These are phyloP conservation scores for Calvadosia cruxmelitensis DNA, from an alignment of 30 jellyfish, hydroid and myxozoan species.

Conservation along the genomic window DNA sequence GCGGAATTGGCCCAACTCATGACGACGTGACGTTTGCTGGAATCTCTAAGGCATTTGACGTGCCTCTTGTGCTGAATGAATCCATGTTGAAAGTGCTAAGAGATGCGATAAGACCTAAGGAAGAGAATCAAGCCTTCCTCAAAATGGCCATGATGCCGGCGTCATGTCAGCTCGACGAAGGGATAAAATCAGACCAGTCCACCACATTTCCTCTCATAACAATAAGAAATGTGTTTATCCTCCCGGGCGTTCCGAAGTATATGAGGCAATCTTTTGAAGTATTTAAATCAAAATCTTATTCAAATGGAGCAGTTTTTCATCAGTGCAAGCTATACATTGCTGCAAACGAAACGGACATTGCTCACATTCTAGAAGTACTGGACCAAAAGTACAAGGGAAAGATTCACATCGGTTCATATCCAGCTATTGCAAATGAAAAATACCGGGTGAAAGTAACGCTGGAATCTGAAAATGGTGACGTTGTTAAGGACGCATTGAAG, in stretches of 20 bases:
- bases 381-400: constrained; percentile 20
- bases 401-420: constrained; percentile 78
- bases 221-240: constrained; percentile 42
- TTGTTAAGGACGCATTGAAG: constrained; percentile 40
- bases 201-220: constrained; percentile 38
- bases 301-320: constrained; percentile 29
- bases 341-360: constrained; percentile 46
- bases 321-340: constrained; percentile 52
- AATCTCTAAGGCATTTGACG: constrained; percentile 65
- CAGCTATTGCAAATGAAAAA: constrained; percentile 25
- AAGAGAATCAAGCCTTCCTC: constrained; percentile 13
- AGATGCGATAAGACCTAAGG: constrained; percentile 5
- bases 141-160: constrained; percentile 64
- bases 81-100: constrained; percentile 17
- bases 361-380: constrained; percentile 30
- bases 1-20: constrained; percentile 98
- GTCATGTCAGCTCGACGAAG: constrained; percentile 35
- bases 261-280: constrained; percentile 40
- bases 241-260: constrained; percentile 89
- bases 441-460: constrained; percentile 69
- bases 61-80: constrained; percentile 27
- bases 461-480: constrained; percentile 42
- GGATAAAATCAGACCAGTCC: constrained; percentile 10
- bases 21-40: constrained; percentile 82
- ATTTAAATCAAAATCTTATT: constrained; percentile 23